These are phyloP conservation scores for Mesorhabditis belari DNA, from an alignment of 2,888 invertebrate species.

Conservation along the genomic window DNA sequence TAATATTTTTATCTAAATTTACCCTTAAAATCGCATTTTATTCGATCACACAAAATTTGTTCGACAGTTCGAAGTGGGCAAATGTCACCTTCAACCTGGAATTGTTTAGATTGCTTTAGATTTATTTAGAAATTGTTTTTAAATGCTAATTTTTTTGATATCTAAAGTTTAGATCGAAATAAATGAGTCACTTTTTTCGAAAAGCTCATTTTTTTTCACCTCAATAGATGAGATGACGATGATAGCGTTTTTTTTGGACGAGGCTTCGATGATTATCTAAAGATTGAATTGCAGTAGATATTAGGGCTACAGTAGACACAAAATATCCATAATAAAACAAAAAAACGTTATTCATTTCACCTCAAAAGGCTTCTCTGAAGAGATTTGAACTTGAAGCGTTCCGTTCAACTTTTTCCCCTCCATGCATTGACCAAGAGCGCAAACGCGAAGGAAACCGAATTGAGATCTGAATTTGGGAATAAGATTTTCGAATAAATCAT, in stretches of 20 bases:
- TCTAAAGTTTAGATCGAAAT: background rate
- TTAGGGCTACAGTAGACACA: background rate
- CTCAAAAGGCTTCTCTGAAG: slow-evolving; percentile 27
- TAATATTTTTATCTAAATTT: background rate
- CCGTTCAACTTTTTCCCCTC: slow-evolving; percentile 19
- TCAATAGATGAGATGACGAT: slow-evolving; percentile 23
- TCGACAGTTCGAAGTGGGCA: slow-evolving; percentile 41
- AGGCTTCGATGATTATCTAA: slow-evolving; percentile 20
- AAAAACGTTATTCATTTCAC: too few species aligned
- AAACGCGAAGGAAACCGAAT: slow-evolving; percentile 25
- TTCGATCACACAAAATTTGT: slow-evolving; percentile 41
- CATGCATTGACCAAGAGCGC: slow-evolving; percentile 29
- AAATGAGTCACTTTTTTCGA: background rate
- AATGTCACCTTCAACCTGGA: slow-evolving; percentile 33
- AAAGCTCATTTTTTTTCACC: background rate
- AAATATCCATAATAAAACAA: too few species aligned
- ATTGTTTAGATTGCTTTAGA: too few species aligned
- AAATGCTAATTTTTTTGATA: too few species aligned
- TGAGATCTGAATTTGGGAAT: slow-evolving; percentile 19
- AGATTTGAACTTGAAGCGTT: slow-evolving; percentile 16
- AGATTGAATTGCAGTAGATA: background rate
- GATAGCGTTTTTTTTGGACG: slow-evolving; percentile 23
- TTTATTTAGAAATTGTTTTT: too few species aligned
- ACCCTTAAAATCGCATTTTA: slow-evolving; percentile 39
- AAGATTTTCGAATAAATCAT: background rate